Conservation (phyloP, 2,888 invertebrate species). For the Metopia argyrocephala region DNA sequence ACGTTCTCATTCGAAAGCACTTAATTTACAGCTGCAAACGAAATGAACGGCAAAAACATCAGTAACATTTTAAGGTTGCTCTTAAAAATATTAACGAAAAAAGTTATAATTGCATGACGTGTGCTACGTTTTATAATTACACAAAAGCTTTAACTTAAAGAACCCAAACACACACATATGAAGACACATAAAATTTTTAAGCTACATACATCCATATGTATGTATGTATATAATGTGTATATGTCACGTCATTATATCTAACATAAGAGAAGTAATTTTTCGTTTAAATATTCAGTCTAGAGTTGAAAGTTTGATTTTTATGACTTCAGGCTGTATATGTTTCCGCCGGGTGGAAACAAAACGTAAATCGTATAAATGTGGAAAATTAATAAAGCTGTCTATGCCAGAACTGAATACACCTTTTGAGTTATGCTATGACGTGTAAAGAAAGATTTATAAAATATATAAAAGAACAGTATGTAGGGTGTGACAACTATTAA, state of each 20-base stretch:
- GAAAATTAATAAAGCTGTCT: too few relatives aligned
- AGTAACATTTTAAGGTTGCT: conserved; percentile 72
- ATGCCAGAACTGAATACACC: too few relatives aligned
- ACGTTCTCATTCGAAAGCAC: conserved; percentile 36
- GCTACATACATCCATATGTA: conserved; percentile 30
- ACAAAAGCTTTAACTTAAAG: conserved; percentile 1
- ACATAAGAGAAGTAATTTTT: conserved; percentile 14
- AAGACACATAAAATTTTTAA: conserved; percentile 31
- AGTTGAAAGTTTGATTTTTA: not conserved
- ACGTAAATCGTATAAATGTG: conserved; percentile 74
- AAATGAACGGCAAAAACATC: conserved; percentile 7
- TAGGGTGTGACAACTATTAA: too few relatives aligned
- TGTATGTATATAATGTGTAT: not conserved
- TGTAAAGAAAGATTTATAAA: not conserved
- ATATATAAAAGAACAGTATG: too few relatives aligned
- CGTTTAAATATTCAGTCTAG: not conserved
- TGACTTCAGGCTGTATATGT: not conserved
- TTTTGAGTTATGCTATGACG: too few relatives aligned
- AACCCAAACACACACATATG: conserved; percentile 13
- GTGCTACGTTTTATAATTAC: conserved; percentile 62
- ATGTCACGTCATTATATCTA: conserved; percentile 45
- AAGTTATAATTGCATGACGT: conserved; percentile 77
- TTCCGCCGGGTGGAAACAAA: conserved; percentile 74
- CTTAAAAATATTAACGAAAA: conserved; percentile 75
- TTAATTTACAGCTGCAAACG: conserved; percentile 31